phyloP scores from a whole-genome alignment of 2,113 vertebrate genomes.

The Xiphorhynchus elegans region DNA sequence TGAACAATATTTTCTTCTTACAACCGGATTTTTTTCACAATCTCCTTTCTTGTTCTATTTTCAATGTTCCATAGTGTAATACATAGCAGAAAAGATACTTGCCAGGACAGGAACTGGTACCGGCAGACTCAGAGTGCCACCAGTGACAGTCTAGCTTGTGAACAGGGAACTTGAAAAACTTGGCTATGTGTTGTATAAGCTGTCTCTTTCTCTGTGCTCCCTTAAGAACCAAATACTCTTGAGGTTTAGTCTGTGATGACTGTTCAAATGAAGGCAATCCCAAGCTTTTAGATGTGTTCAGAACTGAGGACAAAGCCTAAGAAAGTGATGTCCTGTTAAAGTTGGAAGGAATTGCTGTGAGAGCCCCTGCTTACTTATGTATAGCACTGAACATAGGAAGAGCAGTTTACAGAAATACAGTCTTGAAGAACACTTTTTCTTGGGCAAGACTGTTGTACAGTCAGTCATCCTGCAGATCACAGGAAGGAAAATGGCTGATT shows the following conservation, averaged over 20 bases:
- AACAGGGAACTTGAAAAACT: background rate
- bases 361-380: background rate
- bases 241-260: background rate
- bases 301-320: background rate
- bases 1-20: background rate
- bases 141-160: background rate
- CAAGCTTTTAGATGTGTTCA: background rate
- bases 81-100: background rate
- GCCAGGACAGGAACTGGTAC: rapidly evolving
- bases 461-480: background rate
- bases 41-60: background rate
- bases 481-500: background rate
- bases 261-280: background rate
- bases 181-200: rapidly evolving
- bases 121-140: background rate
- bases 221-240: background rate
- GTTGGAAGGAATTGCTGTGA: background rate
- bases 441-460: background rate
- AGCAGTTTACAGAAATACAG: background rate
- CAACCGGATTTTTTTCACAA: background rate
- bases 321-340: background rate
- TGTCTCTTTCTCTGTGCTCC: background rate
- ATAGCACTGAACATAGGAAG: background rate
- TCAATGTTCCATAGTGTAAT: background rate
- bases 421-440: background rate